Evolutionary conservation across 2,113 vertebrate species (phyloP), one percentile per base, ranked within the genome.

Genomic region (Corythoichthys intestinalis): DNA sequence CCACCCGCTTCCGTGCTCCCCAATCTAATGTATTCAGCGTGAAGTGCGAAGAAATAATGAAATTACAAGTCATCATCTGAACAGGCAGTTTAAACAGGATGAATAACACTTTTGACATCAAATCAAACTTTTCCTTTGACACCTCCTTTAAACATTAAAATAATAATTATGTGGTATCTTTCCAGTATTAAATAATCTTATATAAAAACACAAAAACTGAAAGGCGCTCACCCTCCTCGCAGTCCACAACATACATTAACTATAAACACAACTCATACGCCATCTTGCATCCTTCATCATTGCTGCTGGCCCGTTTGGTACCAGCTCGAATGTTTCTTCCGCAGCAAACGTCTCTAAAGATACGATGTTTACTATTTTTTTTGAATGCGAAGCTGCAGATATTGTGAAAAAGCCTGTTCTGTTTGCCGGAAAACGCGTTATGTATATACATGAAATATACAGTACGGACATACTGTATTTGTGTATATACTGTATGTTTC

Each of bases 131-230:
- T 44, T 74, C 72, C 61, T 74, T 68, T 48, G 37, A 80, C 77
- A 73, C 74, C n/a, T 62, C 35, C 80, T 85, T 82, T 83, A 75
- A 85, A 82, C 85, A 83, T 83, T 85, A 76, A 87, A 86, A 90
- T 77, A 85, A 87, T 88, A 85, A 85, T 74, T 82, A 88, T 85
- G 28, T 58, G 89, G 87, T 85, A 90, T 90, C 81, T 91, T 92
- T 91, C 82, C 86, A 86, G 84, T 90, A 92, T 93, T 92, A 92
- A 93, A 93, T 92, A 91, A 92, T 91, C 87, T 91, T 80, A 89
- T 91, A 91, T 88, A 90, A 91, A 92, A 89, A 86, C 79, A 87
- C 71, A 82, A 74, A 73, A 88, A 85, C 81, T 54, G 75, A 82
- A 82, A 73, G 75, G 75, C 79, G 77, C 71, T 49, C 49, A 28